A percentile compares a stretch with the other conserved stretches of the same genome.
These are phyloP conservation scores for Haliaeetus leucogaster DNA, from an alignment of 2,113 vertebrate genomes.

Conservation along the genomic window DNA sequence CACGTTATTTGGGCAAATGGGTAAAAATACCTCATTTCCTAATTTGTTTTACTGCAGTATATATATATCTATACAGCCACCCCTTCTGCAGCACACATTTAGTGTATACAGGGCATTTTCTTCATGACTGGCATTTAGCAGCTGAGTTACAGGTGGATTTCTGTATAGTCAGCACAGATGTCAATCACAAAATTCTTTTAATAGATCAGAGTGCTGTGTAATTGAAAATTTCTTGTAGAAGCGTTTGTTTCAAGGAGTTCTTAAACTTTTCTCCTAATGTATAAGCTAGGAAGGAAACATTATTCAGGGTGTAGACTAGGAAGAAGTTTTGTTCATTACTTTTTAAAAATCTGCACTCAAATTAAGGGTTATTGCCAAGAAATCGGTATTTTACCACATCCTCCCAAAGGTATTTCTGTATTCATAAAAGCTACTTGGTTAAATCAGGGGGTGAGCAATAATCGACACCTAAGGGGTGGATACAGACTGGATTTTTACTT, in stretches of 20 bases:
- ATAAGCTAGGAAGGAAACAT: neutral
- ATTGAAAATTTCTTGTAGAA: neutral
- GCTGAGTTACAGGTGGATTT: neutral
- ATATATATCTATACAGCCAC: too few species aligned
- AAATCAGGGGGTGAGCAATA: neutral
- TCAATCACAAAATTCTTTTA: neutral
- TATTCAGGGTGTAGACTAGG: neutral
- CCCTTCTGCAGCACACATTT: neutral
- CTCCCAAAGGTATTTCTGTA: neutral
- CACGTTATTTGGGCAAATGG: neutral
- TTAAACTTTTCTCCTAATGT: neutral
- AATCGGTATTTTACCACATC: neutral
- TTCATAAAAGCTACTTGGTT: neutral
- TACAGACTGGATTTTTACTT: neutral
- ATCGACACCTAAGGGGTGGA: neutral
- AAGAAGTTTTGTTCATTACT: neutral
- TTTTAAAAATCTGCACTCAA: neutral
- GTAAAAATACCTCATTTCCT: neutral
- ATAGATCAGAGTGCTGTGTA: neutral
- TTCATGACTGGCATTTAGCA: neutral
- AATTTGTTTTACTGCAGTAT: neutral
- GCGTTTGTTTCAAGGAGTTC: rapidly evolving
- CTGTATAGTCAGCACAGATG: neutral
- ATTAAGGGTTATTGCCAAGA: neutral
- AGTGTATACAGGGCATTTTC: neutral